A percentile compares a stretch with the other conserved stretches of the same genome.
phyloP scores from a whole-genome alignment of 2,888 invertebrate species.

The Lutraria lutraria region DNA sequence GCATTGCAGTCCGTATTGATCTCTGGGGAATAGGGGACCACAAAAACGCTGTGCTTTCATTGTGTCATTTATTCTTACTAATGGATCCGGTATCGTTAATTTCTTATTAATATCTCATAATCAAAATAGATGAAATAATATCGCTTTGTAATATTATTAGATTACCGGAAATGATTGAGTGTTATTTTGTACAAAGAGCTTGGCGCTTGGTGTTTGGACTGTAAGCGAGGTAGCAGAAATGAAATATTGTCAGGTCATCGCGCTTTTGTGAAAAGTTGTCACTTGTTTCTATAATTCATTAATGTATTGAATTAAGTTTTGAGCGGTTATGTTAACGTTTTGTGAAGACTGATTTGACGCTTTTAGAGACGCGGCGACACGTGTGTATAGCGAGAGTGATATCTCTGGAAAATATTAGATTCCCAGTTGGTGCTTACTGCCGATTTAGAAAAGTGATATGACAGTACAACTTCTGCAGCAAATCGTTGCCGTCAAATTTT shows the following conservation, averaged over 20 bases:
- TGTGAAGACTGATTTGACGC: not conserved
- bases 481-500: not conserved
- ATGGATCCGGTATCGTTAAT: conserved; percentile 70
- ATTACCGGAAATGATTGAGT: conserved; percentile 44
- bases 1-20: conserved; percentile 54
- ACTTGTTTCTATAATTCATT: conserved; percentile 19
- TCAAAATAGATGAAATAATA: conserved; percentile 66
- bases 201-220: conserved; percentile 8
- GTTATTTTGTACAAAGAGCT: conserved; percentile 26
- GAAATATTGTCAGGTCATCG: not conserved
- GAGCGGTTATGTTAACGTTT: not conserved
- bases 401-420: not conserved
- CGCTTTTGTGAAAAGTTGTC: conserved; percentile 4
- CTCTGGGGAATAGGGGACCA: conserved; percentile 43
- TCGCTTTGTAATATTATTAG: conserved; percentile 55
- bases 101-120: conserved; percentile 65
- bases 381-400: not conserved
- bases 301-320: conserved; percentile 13
- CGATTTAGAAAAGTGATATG: not conserved
- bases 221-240: conserved; percentile 2
- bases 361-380: not conserved
- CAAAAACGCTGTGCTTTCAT: conserved; percentile 32
- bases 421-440: not conserved
- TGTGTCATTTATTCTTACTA: conserved; percentile 56
- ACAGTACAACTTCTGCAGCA: not conserved